Conservation (phyloP, 2,888 invertebrate genomes). For the Rhagonycha fulva region DNA sequence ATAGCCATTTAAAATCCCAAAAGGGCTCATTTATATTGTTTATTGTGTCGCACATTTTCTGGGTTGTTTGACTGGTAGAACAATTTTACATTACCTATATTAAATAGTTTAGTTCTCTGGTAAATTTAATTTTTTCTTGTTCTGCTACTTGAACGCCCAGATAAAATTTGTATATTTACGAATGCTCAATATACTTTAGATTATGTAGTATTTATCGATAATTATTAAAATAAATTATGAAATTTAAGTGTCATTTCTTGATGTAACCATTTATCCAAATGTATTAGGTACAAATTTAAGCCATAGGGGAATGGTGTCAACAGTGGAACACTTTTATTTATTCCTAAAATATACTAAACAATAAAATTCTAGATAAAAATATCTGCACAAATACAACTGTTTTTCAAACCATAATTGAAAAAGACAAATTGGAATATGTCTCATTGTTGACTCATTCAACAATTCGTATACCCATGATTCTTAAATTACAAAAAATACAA, state of each 20-base stretch:
- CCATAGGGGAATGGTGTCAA: too few species aligned
- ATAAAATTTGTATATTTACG: slow-evolving; percentile 55
- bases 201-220: slow-evolving; percentile 56
- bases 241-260: background rate
- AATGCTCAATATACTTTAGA: slow-evolving; percentile 57
- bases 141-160: slow-evolving; percentile 59
- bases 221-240: slow-evolving; percentile 37
- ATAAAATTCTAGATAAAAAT: too few species aligned
- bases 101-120: slow-evolving; percentile 32
- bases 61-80: slow-evolving; percentile 57
- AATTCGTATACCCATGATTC: too few species aligned
- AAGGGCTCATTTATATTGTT: slow-evolving; percentile 42
- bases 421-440: too few species aligned
- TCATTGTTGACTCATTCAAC: too few species aligned
- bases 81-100: slow-evolving; percentile 34
- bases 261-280: background rate
- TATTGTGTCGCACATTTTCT: slow-evolving; percentile 54
- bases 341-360: too few species aligned
- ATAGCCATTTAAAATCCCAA: slow-evolving; percentile 51
- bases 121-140: slow-evolving; percentile 29
- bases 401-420: too few species aligned
- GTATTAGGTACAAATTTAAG: too few species aligned
- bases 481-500: too few species aligned
- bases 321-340: too few species aligned
- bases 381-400: too few species aligned